Conservation (phyloP, 2,797 vertebrate species). For the Crocodylus rhombifer region DNA sequence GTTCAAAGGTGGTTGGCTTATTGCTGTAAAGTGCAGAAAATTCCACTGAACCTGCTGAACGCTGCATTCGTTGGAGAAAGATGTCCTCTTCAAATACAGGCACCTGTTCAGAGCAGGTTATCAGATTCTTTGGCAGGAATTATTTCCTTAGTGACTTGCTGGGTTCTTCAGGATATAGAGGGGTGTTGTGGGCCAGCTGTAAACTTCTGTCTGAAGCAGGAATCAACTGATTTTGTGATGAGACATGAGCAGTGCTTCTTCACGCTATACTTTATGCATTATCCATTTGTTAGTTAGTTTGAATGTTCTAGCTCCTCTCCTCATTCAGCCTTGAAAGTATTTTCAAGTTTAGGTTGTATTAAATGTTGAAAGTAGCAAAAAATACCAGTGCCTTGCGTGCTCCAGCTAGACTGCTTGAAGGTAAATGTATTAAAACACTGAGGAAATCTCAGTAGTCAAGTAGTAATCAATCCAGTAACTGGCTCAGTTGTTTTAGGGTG, state of each 20-base stretch:
- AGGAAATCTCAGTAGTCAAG: background rate
- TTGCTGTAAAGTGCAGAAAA: background rate
- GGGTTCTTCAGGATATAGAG: background rate
- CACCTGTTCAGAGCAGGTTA: background rate
- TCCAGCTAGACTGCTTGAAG: constrained; percentile 19
- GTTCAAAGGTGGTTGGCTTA: background rate
- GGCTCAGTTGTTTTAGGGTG: constrained; percentile 46
- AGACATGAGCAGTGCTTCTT: constrained; percentile 22
- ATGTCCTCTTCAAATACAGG: background rate
- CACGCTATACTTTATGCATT: constrained; percentile 28
- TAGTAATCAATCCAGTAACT: constrained; percentile 48
- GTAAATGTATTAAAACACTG: constrained; percentile 46
- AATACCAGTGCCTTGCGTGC: background rate
- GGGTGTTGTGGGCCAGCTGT: background rate
- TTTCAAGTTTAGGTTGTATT: constrained; percentile 15
- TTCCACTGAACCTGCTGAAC: background rate
- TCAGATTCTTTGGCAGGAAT: background rate
- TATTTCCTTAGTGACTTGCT: background rate
- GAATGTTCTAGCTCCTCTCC: background rate
- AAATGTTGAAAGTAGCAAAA: constrained; percentile 23
- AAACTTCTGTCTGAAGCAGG: constrained; percentile 5
- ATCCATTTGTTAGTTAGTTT: constrained; percentile 31
- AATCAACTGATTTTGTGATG: constrained; percentile 22
- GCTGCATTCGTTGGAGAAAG: background rate
- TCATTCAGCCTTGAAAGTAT: background rate